Evolutionary conservation across 2,113 vertebrate species (phyloP).

Genomic region (Narcine bancroftii): DNA sequence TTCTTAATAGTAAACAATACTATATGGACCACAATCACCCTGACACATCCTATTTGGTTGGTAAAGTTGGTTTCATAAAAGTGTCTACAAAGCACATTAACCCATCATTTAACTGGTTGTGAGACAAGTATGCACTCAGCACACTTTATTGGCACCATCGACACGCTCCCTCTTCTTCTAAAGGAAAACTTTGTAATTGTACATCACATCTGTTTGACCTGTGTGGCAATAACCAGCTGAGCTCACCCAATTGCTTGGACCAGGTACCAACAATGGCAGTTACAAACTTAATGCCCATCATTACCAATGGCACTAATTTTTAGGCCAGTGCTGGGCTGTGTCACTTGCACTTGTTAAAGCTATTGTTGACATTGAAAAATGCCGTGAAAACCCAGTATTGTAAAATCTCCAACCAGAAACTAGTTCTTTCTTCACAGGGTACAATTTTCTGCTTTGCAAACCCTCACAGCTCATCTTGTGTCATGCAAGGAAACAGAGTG

Average conservation of each 20-base stretch:
- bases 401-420: not conserved
- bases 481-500: not conserved
- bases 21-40: not conserved
- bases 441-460: not conserved
- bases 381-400: not conserved
- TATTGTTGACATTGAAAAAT: not conserved
- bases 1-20: not conserved
- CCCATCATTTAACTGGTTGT: not conserved
- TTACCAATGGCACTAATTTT: not conserved
- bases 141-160: not conserved
- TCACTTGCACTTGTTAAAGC: not conserved
- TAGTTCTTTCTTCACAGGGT: not conserved
- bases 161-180: not conserved
- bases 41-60: not conserved
- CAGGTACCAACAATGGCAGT: not conserved
- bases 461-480: not conserved
- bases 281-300: not conserved
- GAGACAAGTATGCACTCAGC: not conserved
- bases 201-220: slow-evolving; percentile 2
- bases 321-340: not conserved
- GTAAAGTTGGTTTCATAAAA: not conserved
- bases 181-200: not conserved
- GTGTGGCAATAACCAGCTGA: not conserved
- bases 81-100: not conserved
- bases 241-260: not conserved